phyloP scores from a whole-genome alignment of 1,140 invertebrate species.

The Diploscapter pachys region DNA sequence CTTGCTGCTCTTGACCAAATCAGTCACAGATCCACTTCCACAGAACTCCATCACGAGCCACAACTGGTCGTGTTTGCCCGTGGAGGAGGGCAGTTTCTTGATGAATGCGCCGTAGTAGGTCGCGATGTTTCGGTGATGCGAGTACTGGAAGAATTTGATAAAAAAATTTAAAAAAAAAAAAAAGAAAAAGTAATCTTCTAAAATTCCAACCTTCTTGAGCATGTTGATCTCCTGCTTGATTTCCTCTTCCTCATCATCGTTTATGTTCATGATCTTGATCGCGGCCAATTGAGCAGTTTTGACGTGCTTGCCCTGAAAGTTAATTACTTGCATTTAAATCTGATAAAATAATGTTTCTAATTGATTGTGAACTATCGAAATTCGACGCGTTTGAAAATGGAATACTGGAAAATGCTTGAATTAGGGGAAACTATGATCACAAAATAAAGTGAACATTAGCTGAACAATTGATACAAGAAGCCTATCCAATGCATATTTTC shows the following conservation, averaged over 20 bases:
- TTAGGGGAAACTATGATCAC: too few species aligned
- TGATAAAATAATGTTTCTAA: too few species aligned
- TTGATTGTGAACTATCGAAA: too few species aligned
- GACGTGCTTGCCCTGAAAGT: constrained; percentile 86
- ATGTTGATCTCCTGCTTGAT: constrained; percentile 99
- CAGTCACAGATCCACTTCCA: constrained; percentile 96
- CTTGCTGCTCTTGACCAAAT: constrained; percentile 98
- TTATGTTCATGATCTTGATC: constrained; percentile 99
- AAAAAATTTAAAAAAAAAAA: too few species aligned
- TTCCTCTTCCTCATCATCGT: constrained; percentile 99
- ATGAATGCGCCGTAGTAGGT: constrained; percentile 99
- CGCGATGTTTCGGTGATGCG: constrained; percentile 97
- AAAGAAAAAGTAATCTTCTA: neutral
- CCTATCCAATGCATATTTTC: too few species aligned
- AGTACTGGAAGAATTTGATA: constrained; percentile 71
- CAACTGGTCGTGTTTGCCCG: constrained; percentile 97
- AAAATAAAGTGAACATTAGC: too few species aligned
- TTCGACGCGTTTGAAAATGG: too few species aligned
- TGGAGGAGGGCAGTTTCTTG: constrained; percentile 82
- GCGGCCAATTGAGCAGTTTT: constrained; percentile 98
- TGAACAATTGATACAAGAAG: too few species aligned
- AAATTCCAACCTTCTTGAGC: constrained; percentile 72
- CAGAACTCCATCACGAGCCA: constrained; percentile 99
- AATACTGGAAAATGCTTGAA: too few species aligned
- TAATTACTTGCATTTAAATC: too few species aligned